Conservation (phyloP, 2,888 invertebrate species). For the Platycheirus rosarum region DNA sequence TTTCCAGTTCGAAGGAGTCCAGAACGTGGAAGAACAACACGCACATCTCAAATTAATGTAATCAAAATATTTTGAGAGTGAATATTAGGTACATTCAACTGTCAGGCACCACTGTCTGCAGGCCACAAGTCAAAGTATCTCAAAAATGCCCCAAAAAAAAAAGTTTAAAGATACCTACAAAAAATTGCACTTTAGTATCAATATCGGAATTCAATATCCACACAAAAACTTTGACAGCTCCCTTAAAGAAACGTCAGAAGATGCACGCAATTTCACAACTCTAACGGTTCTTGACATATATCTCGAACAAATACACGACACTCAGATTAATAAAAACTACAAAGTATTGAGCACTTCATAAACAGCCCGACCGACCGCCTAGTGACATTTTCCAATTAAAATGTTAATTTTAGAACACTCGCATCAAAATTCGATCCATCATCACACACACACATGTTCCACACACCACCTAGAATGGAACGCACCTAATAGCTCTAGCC, state of each 20-base stretch:
- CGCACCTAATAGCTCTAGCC: constrained; percentile 3
- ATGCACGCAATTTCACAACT: constrained; percentile 42
- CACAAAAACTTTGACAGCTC: constrained; percentile 52
- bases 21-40: constrained; percentile 71
- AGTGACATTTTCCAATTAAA: constrained; percentile 69
- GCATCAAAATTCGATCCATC: constrained; percentile 72
- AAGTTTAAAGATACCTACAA: no score
- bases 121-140: constrained; percentile 16
- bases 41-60: constrained; percentile 76
- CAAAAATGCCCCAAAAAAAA: no score
- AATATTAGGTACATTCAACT: constrained; percentile 62
- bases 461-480: constrained; percentile 1
- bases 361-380: not conserved
- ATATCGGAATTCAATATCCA: constrained; percentile 25
- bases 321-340: constrained; percentile 64
- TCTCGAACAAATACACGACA: constrained; percentile 32
- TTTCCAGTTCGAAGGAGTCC: not conserved
- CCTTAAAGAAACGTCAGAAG: not conserved
- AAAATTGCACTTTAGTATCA: no score
- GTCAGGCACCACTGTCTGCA: constrained; percentile 16
- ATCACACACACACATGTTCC: constrained; percentile 55
- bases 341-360: constrained; percentile 67
- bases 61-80: constrained; percentile 76
- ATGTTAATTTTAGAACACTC: constrained; percentile 71
- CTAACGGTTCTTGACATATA: constrained; percentile 22